Evolutionary conservation across 2,888 invertebrate species (phyloP), one percentile per base, ranked within the genome.

Genomic region (Taenaris catops): DNA sequence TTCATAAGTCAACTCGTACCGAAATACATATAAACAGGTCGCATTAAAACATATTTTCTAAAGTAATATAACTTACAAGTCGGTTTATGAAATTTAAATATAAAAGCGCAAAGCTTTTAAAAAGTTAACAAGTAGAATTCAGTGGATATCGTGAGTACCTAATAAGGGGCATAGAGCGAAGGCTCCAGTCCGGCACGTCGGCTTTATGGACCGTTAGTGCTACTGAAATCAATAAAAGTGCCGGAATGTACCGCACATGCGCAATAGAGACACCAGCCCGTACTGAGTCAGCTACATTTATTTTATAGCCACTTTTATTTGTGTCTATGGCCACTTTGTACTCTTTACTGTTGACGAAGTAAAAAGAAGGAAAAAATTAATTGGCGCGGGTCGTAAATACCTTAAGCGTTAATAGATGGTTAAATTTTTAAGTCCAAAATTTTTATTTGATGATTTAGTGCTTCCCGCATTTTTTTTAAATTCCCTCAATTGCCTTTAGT

Each of bases 211-310:
- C 86, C 89, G 89, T 89, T 89, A 89, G 88, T 88, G 89, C 90
- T 89, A 89, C 90, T 89, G 90, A 89, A 90, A 90, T 90, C 90
- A 90, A 90, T 90, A 90, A 90, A 90, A 90, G 89, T 87, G 72
- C 81, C 76, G 70, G 86, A 87, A 87, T 86, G 83, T 81, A 81
- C 84, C 72, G 87, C 86, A 73, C 87, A 87, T 87, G 87, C 87
- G 87, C 86, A 68, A 51, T 69, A 53, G 56, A 61, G 55, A 56
- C 58, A 53, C 58, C 59, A 62, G 58, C 58, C 62, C 66, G 53
- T 50, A 78, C 80, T 79, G 84, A 86, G 63, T 83, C 81, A 81
- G 84, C 84, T 80, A 83, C 80, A 80, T 79, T 81, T 70, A 65
- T 76, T 83, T 86, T 83, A 86, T 84, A 78, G 81, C 74, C 84